Evolutionary conservation across 2,888 invertebrate species (phyloP), one percentile per base, ranked within the genome.

Genomic region (Lasius fuliginosus): DNA sequence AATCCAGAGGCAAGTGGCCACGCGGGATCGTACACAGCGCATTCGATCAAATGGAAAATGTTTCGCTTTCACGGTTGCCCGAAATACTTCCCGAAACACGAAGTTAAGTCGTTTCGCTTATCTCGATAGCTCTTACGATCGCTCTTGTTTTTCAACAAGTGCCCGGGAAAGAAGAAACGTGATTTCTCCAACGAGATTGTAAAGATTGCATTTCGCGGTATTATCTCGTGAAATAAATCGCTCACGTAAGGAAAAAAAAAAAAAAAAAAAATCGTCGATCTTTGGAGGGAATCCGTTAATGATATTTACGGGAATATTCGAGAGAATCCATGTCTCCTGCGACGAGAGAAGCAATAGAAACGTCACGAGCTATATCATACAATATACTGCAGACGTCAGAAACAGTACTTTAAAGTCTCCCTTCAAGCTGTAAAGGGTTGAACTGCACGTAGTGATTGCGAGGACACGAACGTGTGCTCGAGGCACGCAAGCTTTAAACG

Each of bases 81-180:
- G 40, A 77, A 65, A 77, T 67, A 27, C n/a, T 27, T 33, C 9
- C 33, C 60, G 60, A 79, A 79, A 71, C 71, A 62, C 46, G 1
- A 71, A 71, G 60, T 71, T 62, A 71, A 62, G 60, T 69, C 69
- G 79, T 71, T 60, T n/a, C 30, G 46, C 60, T 79, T 79, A 69
- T 79, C 58, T 69, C 56, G 79, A 71, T 58, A n/a, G 68, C 68
- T n/a, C 30, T 36, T 49, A 64, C 23, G 30, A 6, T 11, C 11
- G 58, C 8, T 67, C 9, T 12, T 15, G 58, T 58, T 79, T 30
- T 42, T 23, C 68, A 30, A 69, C 69, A 58, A 79, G 42, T 18
- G 33, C 23, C 23, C 23, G 42, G 15, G 12, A 27, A 62, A 56
- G 60, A 71, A 71, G 60, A 71, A 71, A 71, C 53, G 60, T 36